Evolutionary conservation across 2,888 invertebrate species (phyloP), one percentile per base, ranked within the genome.

Genomic region (Cybosia mesomella): DNA sequence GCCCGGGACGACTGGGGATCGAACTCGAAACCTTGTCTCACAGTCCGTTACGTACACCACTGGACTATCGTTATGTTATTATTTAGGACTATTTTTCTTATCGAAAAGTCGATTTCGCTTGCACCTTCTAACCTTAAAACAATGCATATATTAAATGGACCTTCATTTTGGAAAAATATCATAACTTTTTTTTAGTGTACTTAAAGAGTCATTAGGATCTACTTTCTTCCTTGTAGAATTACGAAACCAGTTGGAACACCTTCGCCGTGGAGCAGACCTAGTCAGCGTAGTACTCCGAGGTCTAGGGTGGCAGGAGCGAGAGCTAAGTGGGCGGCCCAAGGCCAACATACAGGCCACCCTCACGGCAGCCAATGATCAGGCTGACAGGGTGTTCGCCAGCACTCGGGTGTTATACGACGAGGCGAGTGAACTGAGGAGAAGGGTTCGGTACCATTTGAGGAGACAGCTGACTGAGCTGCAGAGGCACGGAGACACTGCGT

Each of bases 401-500:
- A 88, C 93, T 11, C 77, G 95, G 1, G 94, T 89, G 24, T 75
- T 95, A 43, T 94, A 95, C 75, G 94, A 94, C 68, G 95, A 95
- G 73, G 95, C 94, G 7, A 91, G 93, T 9, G 95, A 95, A 74
- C 86, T 95, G 58, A 85, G 95, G 43, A 86, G 95, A 58, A 88
- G 93, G 18, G 95, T 95, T 28, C 85, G 91, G n/a, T 95, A 95
- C 76, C 90, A 92, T 63, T 82, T 96, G 74, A 89, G 95, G 34
- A 90, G 96, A 10, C 93, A 95, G 74, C 87, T 96, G 9, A 87
- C 95, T 0, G 95, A 96, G 73, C 80, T 96, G 55, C 96, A 96
- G 78, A 89, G 95, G 13, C 95, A 97, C 70, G 97, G 97, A 63
- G 97, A 97, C 81, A 96, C 96, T 0, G 97, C 96, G 73, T 91